Conservation (phyloP, 2,888 invertebrate species). For the Zele albiditarsus region DNA sequence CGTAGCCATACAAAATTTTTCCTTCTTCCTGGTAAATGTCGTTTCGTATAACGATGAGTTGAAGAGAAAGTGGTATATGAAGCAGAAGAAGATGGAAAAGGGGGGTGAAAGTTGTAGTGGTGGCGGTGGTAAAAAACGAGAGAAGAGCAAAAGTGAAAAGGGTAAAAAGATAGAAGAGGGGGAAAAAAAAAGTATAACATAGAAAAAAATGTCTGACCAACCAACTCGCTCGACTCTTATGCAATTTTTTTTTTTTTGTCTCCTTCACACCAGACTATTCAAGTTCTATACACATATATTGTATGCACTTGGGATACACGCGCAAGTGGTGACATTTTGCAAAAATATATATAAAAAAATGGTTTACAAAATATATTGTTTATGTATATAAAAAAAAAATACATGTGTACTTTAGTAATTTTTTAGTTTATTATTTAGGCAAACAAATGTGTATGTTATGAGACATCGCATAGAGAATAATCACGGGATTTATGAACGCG, state of each 20-base stretch:
- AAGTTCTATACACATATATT: neutral
- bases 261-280: neutral
- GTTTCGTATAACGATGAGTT: neutral
- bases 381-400: too few species aligned
- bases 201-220: neutral
- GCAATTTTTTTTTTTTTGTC: neutral
- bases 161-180: neutral
- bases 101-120: neutral
- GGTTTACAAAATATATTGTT: too few species aligned
- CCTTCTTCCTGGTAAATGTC: neutral
- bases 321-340: too few species aligned
- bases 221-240: neutral
- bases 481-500: too few species aligned
- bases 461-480: too few species aligned
- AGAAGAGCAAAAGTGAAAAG: neutral
- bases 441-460: too few species aligned
- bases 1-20: neutral
- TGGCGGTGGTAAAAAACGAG: too few species aligned
- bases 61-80: neutral
- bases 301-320: neutral
- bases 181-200: neutral
- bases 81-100: neutral
- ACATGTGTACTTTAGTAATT: too few species aligned
- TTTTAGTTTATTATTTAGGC: too few species aligned
- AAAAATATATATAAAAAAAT: too few species aligned